phyloP scores from a whole-genome alignment of 2,888 invertebrate genomes.

The Mesodorylaimus sp. region DNA sequence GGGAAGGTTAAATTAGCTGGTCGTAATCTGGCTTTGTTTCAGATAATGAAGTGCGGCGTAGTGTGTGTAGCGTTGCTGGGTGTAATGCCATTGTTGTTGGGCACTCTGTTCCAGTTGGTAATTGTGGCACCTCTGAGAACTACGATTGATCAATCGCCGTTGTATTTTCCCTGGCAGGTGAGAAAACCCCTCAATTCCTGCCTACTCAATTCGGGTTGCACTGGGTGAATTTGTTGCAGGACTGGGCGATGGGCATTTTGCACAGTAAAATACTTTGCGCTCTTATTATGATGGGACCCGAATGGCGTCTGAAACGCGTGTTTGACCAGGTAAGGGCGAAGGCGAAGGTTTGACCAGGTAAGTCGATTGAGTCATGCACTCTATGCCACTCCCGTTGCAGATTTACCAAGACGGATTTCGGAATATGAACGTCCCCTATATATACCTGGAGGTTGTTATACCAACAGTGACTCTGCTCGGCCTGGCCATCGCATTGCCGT shows the following conservation, averaged over 20 bases:
- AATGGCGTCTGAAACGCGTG: slow-evolving; percentile 79
- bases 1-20: not conserved
- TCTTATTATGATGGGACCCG: slow-evolving; percentile 81
- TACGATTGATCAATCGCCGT: slow-evolving; percentile 66
- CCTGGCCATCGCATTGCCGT: slow-evolving; percentile 74
- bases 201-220: not conserved
- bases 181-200: too few relatives aligned
- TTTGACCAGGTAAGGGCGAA: slow-evolving; percentile 50
- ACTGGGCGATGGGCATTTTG: slow-evolving; percentile 91
- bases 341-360: not conserved
- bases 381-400: slow-evolving; percentile 21
- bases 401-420: slow-evolving; percentile 80
- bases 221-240: slow-evolving; percentile 39
- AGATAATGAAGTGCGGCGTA: slow-evolving; percentile 53
- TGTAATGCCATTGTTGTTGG: slow-evolving; percentile 73
- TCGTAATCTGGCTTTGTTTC: slow-evolving; percentile 14
- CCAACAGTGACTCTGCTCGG: slow-evolving; percentile 76
- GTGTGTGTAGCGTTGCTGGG: slow-evolving; percentile 54
- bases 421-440: slow-evolving; percentile 70
- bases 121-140: slow-evolving; percentile 73
- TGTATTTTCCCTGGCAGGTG: slow-evolving; percentile 41
- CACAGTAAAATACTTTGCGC: slow-evolving; percentile 95
- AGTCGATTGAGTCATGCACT: not conserved
- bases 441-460: slow-evolving; percentile 63
- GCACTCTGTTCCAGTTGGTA: slow-evolving; percentile 71